phyloP scores from a whole-genome alignment of 2,113 vertebrate genomes.

The Lathamus discolor region DNA sequence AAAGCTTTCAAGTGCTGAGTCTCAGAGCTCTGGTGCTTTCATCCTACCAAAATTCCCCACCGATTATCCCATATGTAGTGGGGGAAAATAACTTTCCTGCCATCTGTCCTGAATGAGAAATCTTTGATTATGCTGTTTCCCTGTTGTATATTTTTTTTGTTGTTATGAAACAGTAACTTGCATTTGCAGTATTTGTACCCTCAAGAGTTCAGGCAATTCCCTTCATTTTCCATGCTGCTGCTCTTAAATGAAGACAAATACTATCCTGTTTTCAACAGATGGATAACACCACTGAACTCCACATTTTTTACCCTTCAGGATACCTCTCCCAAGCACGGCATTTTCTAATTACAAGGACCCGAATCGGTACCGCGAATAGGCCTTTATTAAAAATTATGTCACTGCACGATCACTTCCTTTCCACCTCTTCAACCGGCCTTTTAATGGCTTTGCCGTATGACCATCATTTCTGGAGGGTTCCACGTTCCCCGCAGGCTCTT shows the following conservation, averaged over 20 bases:
- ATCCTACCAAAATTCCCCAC: conserved; percentile 52
- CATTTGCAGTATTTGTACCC: conserved; percentile 29
- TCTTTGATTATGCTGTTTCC: conserved; percentile 43
- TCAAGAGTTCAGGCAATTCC: background rate
- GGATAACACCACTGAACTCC: accelerated
- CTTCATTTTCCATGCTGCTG: background rate
- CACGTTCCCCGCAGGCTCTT: background rate
- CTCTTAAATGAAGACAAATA: background rate
- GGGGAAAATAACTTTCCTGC: background rate
- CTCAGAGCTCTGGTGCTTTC: conserved; percentile 40
- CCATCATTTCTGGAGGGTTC: background rate
- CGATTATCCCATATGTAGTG: conserved; percentile 33
- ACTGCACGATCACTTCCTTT: background rate
- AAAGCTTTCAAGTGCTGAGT: conserved; percentile 54
- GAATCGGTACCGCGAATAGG: accelerated
- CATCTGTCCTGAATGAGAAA: conserved; percentile 67
- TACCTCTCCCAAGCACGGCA: background rate
- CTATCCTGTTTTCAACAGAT: background rate
- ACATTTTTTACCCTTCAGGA: background rate
- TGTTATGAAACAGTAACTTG: conserved; percentile 29
- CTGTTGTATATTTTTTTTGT: conserved; percentile 37
- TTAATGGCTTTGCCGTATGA: background rate
- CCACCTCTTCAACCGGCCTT: background rate
- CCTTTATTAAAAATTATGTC: background rate
- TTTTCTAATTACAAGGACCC: background rate